Evolutionary conservation across 2,113 vertebrate genomes (phyloP).

Genomic region (Paracanthobrama guichenoti): DNA sequence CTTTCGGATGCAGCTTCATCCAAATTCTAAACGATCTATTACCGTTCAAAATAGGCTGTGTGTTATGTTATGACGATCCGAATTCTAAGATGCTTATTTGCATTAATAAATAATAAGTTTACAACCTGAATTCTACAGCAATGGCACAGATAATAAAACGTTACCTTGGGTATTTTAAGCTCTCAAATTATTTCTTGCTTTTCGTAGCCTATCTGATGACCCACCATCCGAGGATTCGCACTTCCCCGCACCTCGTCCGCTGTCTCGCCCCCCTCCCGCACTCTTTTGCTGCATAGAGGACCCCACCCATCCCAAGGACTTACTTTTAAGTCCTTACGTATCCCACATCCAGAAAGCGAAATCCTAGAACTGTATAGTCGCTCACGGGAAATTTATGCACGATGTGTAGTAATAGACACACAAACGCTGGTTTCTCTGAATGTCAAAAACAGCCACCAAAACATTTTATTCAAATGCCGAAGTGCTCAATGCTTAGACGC

Average conservation of each 20-base stretch:
- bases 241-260: conserved; percentile 41
- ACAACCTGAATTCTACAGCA: neutral
- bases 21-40: neutral
- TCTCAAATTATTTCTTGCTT: conserved; percentile 42
- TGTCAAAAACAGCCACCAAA: neutral
- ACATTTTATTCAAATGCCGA: conserved; percentile 11
- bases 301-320: conserved; percentile 57
- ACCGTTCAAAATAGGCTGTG: neutral
- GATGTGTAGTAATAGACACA: conserved; percentile 1
- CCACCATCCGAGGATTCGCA: conserved; percentile 47
- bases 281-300: conserved; percentile 53
- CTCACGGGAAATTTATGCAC: neutral
- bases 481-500: neutral
- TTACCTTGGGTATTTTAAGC: conserved; percentile 51
- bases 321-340: conserved; percentile 45
- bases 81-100: neutral
- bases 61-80: neutral
- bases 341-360: conserved; percentile 41
- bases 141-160: conserved; percentile 5
- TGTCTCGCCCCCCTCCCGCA: conserved; percentile 40
- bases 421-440: neutral
- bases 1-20: neutral
- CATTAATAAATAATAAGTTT: neutral
- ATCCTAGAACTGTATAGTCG: neutral
- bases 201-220: conserved; percentile 27